A percentile compares a stretch with the other conserved stretches of the same genome.
phyloP scores from a whole-genome alignment of 2,113 vertebrate species.

The Baryphthengus martii region DNA sequence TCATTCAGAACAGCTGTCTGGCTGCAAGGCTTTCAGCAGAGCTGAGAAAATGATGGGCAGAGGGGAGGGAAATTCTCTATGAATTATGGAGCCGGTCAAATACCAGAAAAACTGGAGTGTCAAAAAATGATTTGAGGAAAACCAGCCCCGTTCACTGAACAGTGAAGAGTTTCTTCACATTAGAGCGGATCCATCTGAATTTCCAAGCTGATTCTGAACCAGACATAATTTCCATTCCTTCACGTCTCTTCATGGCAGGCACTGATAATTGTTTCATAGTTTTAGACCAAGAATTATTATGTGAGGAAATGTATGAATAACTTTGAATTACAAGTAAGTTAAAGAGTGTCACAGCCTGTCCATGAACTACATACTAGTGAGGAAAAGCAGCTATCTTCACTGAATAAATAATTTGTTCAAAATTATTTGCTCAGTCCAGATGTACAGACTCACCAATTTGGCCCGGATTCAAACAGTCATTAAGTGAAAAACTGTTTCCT shows the following conservation, averaged over 20 bases:
- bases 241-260: slow-evolving; percentile 34
- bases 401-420: slow-evolving; percentile 52
- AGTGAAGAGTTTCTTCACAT: slow-evolving; percentile 15
- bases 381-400: slow-evolving; percentile 51
- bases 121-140: slow-evolving; percentile 45
- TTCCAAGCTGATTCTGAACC: slow-evolving; percentile 34
- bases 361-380: slow-evolving; percentile 11
- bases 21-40: slow-evolving; percentile 34
- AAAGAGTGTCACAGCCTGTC: slow-evolving; percentile 29
- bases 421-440: slow-evolving; percentile 28
- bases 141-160: slow-evolving; percentile 9
- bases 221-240: slow-evolving; percentile 48
- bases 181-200: slow-evolving; percentile 34
- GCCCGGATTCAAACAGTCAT: slow-evolving; percentile 20
- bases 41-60: neutral
- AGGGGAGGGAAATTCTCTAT: neutral
- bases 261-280: slow-evolving; percentile 52
- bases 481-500: slow-evolving; percentile 11
- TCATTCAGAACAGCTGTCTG: slow-evolving; percentile 22
- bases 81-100: slow-evolving; percentile 42
- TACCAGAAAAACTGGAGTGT: slow-evolving; percentile 23
- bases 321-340: slow-evolving; percentile 48
- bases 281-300: slow-evolving; percentile 58
- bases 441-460: slow-evolving; percentile 20
- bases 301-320: slow-evolving; percentile 54